A percentile compares a stretch with the other conserved stretches of the same genome.
Evolutionary conservation across 2,797 vertebrate genomes (phyloP).

Genomic region (Gobio occitaniae): DNA sequence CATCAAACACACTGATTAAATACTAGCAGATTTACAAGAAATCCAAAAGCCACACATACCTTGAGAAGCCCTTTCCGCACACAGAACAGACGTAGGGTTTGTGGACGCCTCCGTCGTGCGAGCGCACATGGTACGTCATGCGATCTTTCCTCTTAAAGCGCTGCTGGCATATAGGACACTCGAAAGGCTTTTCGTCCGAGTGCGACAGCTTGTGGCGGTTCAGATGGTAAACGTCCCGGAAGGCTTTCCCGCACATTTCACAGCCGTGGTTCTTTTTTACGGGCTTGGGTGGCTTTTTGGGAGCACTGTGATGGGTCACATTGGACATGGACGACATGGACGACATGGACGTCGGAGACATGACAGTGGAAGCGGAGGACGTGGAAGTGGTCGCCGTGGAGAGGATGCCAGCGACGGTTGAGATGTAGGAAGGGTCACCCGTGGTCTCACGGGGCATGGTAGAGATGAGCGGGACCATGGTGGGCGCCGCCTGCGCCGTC

Average conservation of each 20-base stretch:
- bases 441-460: constrained; percentile 91
- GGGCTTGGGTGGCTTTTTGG: constrained; percentile 95
- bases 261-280: constrained; percentile 99
- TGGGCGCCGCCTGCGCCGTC: constrained; percentile 82
- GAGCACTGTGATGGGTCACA: constrained; percentile 76
- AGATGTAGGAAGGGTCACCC: constrained; percentile 88
- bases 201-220: constrained; percentile 99
- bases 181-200: constrained; percentile 98
- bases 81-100: constrained; percentile 98
- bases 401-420: constrained; percentile 93
- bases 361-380: constrained; percentile 81
- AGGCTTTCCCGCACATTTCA: constrained; percentile 99
- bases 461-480: constrained; percentile 96
- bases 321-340: constrained; percentile 70
- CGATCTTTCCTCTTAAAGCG: constrained; percentile 99
- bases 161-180: constrained; percentile 98
- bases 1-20: neutral
- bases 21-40: neutral
- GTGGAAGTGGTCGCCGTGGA: constrained; percentile 94
- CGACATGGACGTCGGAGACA: constrained; percentile 76
- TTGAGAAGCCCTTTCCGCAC: constrained; percentile 99
- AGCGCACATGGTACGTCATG: constrained; percentile 99
- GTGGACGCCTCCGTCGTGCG: constrained; percentile 96
- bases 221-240: constrained; percentile 98
- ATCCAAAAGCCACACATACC: constrained; percentile 75